Evolutionary conservation across 2,888 invertebrate genomes (phyloP).

Genomic region (Aelia acuminata): DNA sequence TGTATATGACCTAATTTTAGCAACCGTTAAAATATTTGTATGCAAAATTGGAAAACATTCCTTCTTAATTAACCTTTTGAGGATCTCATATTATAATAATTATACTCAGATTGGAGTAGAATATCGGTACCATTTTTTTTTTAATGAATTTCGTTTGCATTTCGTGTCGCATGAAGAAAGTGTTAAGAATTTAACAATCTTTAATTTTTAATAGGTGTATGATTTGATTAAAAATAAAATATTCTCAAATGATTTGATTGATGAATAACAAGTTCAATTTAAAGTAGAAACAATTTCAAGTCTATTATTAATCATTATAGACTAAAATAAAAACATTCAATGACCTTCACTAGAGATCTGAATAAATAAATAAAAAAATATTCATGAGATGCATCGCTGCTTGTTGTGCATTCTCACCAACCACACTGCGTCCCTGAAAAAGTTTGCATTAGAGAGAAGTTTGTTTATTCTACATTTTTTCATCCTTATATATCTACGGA

Average conservation of each 20-base stretch:
- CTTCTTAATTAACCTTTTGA: not conserved
- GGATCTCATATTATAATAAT: not conserved
- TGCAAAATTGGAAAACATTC: not conserved
- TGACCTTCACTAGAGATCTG: not conserved
- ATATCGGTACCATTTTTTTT: no score
- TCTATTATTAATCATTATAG: no score
- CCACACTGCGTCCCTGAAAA: not conserved
- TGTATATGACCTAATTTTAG: not conserved
- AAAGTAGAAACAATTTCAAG: no score
- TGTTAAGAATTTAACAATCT: no score
- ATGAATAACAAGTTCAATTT: no score
- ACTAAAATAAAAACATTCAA: not conserved
- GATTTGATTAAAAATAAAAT: no score
- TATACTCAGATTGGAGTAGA: no score
- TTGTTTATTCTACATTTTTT: not conserved
- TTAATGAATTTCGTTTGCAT: no score
- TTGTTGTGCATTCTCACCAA: not conserved
- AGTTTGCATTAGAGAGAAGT: not conserved
- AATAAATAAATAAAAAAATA: not conserved
- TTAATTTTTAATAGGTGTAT: no score
- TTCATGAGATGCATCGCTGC: not conserved
- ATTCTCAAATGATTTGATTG: no score
- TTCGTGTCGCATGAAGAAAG: no score
- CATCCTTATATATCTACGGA: no score
- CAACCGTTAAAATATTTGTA: not conserved